These are phyloP conservation scores for Poeciliopsis infans DNA, from an alignment of 2,797 vertebrate species.

Conservation along the genomic window DNA sequence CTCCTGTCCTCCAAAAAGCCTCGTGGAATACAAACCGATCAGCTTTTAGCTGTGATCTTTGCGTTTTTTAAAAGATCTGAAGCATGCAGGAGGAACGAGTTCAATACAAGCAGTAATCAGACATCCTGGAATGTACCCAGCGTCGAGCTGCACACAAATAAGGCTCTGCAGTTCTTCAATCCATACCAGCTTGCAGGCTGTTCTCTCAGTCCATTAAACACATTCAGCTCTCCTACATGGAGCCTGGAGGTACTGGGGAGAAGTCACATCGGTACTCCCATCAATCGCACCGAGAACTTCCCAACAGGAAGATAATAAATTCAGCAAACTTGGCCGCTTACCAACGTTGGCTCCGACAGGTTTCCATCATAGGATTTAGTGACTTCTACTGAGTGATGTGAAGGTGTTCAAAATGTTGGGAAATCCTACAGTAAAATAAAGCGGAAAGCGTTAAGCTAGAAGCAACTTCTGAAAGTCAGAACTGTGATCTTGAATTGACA, in stretches of 20 bases:
- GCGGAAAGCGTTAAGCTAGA: neutral
- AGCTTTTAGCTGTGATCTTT: neutral
- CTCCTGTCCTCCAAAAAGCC: neutral
- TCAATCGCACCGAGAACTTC: neutral
- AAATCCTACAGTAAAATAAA: neutral
- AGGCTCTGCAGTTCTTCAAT: neutral
- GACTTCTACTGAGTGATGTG: neutral
- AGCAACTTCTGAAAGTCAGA: neutral
- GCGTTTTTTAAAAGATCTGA: neutral
- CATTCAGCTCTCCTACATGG: neutral
- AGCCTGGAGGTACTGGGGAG: neutral
- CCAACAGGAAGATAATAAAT: neutral
- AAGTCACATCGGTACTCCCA: neutral
- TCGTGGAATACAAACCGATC: neutral
- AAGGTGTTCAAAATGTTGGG: neutral
- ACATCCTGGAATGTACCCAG: neutral
- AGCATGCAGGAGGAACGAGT: neutral
- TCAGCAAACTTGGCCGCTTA: neutral
- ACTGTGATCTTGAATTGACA: neutral
- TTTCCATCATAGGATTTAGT: neutral
- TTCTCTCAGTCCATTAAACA: slow-evolving; percentile 1
- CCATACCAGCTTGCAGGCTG: neutral
- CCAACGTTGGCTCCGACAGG: neutral
- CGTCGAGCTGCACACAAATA: neutral
- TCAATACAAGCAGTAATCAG: neutral